Evolutionary conservation across 1,140 invertebrate species (phyloP), one percentile per base, ranked within the genome.

Genomic region (Solen grandis): DNA sequence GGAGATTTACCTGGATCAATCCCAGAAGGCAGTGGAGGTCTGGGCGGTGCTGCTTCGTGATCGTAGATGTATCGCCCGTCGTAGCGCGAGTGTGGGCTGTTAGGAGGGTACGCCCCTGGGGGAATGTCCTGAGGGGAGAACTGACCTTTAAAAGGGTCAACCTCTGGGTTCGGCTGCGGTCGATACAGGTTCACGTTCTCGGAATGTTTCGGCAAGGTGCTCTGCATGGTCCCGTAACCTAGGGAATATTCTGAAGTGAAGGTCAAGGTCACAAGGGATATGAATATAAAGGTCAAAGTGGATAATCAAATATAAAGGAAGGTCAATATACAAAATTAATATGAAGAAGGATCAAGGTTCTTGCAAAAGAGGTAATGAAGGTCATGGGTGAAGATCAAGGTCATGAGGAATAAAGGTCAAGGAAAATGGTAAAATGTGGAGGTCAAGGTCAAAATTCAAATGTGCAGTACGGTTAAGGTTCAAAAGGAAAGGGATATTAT

Each of bases 21-120:
- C 8, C 75, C 84, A 86, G 96, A 93, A 1, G 97, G 97, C 1
- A 97, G 96, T 8, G 97, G 96, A n/a, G 97, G 97, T 82, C 90
- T 83, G 31, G 96, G 96, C 2, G 96, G 96, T 86, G 96, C 95
- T 29, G 95, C 95, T 0, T 90, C 92, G 31, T 92, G 90, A 59
- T 89, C 87, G 22, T 86, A 87, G 13, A 86, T 85, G 46, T 88
- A 90, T 69, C 94, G 74, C 93, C 94, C 88, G 94, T 94, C 41
- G 63, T 85, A 88, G 35, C 79, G 76, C 14, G 83, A 85, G 79
- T 86, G 85, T 5, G 85, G 84, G 35, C 84, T 85, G 75, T 82
- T 74, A 1, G 84, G 66, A 8, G 83, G 85, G 57, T 88, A 88
- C 2, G 86, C 85, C 36, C 85, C 88, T 1, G 79, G 69, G 14